Conservation (phyloP, 1,140 invertebrate genomes). For the Papilio aristodemus region DNA sequence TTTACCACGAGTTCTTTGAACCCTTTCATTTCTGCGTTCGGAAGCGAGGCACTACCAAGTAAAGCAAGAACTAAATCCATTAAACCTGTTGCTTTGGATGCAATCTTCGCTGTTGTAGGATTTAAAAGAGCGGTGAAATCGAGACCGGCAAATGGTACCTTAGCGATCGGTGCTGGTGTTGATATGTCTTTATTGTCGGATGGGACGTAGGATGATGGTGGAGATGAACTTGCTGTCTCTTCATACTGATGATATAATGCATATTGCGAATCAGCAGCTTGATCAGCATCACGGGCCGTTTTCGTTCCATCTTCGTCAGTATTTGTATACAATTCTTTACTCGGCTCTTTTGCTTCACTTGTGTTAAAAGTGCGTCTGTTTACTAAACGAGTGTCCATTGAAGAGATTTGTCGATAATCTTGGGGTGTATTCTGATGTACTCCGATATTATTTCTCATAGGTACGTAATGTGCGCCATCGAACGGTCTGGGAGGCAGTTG, state of each 20-base stretch:
- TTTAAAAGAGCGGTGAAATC: conserved; percentile 44
- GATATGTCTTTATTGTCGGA: conserved; percentile 1
- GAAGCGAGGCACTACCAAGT: conserved; percentile 48
- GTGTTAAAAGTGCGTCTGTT: conserved; percentile 6
- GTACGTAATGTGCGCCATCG: background rate
- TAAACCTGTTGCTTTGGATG: conserved; percentile 58
- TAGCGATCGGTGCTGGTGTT: background rate
- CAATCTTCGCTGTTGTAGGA: conserved; percentile 50
- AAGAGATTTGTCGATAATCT: too few species aligned
- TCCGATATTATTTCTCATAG: background rate
- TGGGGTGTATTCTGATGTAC: background rate
- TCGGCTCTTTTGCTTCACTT: background rate
- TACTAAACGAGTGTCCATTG: background rate
- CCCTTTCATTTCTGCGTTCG: conserved; percentile 53
- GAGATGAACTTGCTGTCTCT: background rate
- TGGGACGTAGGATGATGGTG: background rate
- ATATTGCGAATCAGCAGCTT: background rate
- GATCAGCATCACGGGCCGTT: background rate
- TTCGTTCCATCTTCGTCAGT: background rate
- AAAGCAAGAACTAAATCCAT: conserved; percentile 56
- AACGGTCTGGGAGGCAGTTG: conserved; percentile 1
- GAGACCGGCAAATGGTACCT: conserved; percentile 1
- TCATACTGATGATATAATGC: conserved; percentile 9
- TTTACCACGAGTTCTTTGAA: conserved; percentile 64
- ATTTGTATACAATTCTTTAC: background rate